Conservation (phyloP, 2,888 invertebrate species). For the Troglohyphantes excavatus region DNA sequence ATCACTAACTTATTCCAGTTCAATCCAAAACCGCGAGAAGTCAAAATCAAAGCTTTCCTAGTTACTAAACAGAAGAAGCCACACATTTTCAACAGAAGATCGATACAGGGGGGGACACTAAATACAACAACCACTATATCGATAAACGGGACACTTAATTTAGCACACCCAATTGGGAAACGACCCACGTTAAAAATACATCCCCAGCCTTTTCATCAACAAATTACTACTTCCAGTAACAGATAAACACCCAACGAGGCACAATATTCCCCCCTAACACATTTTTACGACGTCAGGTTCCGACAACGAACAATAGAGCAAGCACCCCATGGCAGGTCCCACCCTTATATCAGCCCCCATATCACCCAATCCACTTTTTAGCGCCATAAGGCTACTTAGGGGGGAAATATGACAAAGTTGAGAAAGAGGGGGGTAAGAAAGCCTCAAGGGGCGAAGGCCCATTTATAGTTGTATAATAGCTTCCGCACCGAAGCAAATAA, state of each 20-base stretch:
- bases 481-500: constrained; percentile 64
- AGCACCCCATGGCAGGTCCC: constrained; percentile 12
- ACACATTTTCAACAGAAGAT: too few relatives aligned
- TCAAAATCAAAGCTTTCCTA: too few relatives aligned
- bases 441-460: constrained; percentile 23
- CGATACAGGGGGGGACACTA: too few relatives aligned
- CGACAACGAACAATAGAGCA: background rate
- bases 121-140: background rate
- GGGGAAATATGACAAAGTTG: constrained; percentile 6
- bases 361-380: constrained; percentile 10
- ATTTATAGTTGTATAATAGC: constrained; percentile 52
- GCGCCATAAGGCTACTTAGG: constrained; percentile 11
- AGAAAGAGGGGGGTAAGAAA: background rate
- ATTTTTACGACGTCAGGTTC: background rate
- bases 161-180: background rate
- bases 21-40: too few relatives aligned
- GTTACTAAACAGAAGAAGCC: too few relatives aligned
- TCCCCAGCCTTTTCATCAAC: background rate
- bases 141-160: background rate
- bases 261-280: background rate
- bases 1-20: too few relatives aligned
- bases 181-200: background rate
- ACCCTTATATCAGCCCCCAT: constrained; percentile 13
- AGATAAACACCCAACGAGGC: background rate
- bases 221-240: background rate